Evolutionary conservation across 2,113 vertebrate genomes (phyloP), one percentile per base, ranked within the genome.

Genomic region (Anguilla rostrata): DNA sequence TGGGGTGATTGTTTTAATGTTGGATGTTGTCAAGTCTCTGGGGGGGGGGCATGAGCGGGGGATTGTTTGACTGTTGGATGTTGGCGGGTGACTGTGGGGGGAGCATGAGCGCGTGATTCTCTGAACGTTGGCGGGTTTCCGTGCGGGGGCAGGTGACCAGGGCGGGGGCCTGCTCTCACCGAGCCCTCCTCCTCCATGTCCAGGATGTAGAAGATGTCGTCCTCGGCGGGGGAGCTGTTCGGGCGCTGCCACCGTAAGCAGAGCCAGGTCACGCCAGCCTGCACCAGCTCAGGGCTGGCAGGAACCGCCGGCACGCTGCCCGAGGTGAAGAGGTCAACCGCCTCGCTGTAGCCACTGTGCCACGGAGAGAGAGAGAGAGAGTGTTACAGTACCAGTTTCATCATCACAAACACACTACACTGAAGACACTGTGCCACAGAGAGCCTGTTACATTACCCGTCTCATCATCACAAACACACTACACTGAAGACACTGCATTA

Each of bases 131-230:
- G 1, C 3, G 39, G 26, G 53, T 66, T 57, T 6, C 40, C 22
- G 12, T 60, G 78, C 85, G 71, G 86, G 49, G 22, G 2, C 29
- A 9, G 12, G 49, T 4, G 1, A 60, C 2, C 22, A 53, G 2
- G n/a, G 41, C 11, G 46, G 41, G 12, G 0, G 43, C 46, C 18
- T 11, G 39, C 46, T 96, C 97, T 94, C 94, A 99, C 98, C 93
- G 96, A 98, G 92, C 96, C 96, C 92, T 98, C 97, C 92, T 99
- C 98, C 90, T 99, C 98, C 98, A 99, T 99, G 94, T 99, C 98
- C 93, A 99, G 95, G 92, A 96, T 94, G 89, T 99, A 99, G 26
- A 94, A 95, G 93, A 99, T 97, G 87, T 98, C 97, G 92, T 99
- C 98, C 92, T 98, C 98, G 88, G 97, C 97, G 34, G 98, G 97